Base-by-base conservation (phyloP, 1,140 invertebrate genomes). In the Drosophila repletoides region DNA sequence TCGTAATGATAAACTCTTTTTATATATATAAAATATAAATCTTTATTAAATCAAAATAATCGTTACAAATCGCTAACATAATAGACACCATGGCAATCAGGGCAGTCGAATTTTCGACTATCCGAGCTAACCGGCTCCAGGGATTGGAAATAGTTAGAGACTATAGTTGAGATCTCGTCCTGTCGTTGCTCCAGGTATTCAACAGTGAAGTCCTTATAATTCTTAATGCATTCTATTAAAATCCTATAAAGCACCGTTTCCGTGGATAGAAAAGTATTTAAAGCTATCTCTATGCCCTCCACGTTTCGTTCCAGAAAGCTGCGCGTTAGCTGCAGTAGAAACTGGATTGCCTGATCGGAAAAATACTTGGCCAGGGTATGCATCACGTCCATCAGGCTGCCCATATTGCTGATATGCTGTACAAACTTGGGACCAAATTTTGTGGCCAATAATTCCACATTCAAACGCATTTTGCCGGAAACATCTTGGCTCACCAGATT, bases 221-320 rank as follows among this genome's bases (percentile, higher is more conserved):
- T 86, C n/a, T 48, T 66, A 4, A 89, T 46, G 9, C 69, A 75
- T 46, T 77, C 65, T 65, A 81, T 77, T 33, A 89, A 19, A 21
- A 88, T 73, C 38, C 76, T 68, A 76, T 72, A 89, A 5, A 89
- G 60, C 1, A 89, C 71, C 5, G 70, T 70, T 31, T 89, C 88
- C 1, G 88, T 89, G 4, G 88, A 68, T 3, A 89, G 64, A 29
- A 88, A 89, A 0, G 88, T 89, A n/a, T 77, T 67, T 1, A 89
- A 22, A 0, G 58, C 36, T 3, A 55, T 43, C 40, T 89, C 83
- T 10, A 89, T 88, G 5, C 17, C 33, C 6, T 84, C 76, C 7
- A 74, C 55, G 17, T 72, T 63, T n/a, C 77, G 48, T 3, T 89
- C 79, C 0, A 89, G 34, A 63, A 89, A 89, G 2, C 2, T 51